Percentiles rank a stretch among this genome's conserved stretches.
Evolutionary conservation across 2,113 vertebrate genomes (phyloP).

Genomic region (Ochotona curzoniae): DNA sequence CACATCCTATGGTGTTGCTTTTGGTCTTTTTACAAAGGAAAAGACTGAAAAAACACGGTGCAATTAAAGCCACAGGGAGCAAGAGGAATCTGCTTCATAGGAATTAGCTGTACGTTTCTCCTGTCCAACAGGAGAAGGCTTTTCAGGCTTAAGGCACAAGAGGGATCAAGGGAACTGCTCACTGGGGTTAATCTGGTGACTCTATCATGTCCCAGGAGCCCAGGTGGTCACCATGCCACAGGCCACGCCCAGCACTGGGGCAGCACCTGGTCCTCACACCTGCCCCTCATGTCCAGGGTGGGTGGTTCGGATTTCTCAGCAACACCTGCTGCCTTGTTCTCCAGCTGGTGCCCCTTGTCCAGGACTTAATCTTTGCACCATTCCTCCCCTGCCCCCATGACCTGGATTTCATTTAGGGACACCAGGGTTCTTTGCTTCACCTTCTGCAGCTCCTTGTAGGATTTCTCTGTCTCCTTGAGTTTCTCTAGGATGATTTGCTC

Average conservation of each 20-base stretch:
- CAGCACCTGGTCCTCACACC: not conserved
- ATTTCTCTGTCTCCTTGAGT: slow-evolving; percentile 95
- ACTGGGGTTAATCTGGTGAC: not conserved
- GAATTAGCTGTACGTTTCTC: not conserved
- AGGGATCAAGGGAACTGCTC: not conserved
- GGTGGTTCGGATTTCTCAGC: not conserved
- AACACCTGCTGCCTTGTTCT: not conserved
- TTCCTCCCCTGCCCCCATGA: not conserved
- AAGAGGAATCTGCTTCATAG: not conserved
- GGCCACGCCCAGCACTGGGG: not conserved
- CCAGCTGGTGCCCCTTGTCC: not conserved
- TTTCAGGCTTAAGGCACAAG: not conserved
- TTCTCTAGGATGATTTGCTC: slow-evolving; percentile 96
- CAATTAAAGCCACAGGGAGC: not conserved
- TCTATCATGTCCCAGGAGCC: not conserved
- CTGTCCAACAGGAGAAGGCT: not conserved
- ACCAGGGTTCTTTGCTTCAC: slow-evolving; percentile 78
- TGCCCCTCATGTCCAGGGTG: fast-evolving
- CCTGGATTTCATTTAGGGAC: not conserved
- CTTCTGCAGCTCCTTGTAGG: slow-evolving; percentile 96
- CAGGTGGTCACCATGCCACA: not conserved
- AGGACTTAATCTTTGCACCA: too few relatives aligned
- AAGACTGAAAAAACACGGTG: slow-evolving; percentile 26
- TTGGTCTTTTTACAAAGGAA: slow-evolving; percentile 1
- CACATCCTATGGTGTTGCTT: not conserved